A percentile compares a stretch with the other conserved stretches of the same genome.
phyloP scores from a whole-genome alignment of 2,888 invertebrate genomes.

The Oscheius sp. region DNA sequence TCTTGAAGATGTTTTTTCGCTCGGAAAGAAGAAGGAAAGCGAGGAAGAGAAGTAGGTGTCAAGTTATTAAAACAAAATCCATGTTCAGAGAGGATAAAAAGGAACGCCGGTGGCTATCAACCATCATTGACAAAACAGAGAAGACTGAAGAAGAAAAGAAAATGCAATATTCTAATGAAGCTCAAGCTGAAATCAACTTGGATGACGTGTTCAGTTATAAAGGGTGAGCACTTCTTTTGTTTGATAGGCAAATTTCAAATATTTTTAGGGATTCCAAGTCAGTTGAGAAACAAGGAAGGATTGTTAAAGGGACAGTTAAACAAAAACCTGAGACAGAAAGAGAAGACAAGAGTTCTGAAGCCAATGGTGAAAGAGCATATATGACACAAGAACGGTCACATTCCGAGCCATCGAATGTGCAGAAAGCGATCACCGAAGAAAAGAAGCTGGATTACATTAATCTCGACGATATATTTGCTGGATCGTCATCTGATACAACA shows the following conservation, averaged over 20 bases:
- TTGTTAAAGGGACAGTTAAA: neutral
- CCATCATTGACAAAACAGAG: too few relatives aligned
- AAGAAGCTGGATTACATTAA: neutral
- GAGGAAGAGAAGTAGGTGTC: too few relatives aligned
- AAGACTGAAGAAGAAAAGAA: too few relatives aligned
- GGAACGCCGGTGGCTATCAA: too few relatives aligned
- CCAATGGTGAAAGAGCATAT: neutral
- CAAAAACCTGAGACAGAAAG: neutral
- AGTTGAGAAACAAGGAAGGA: neutral
- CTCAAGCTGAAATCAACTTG: neutral
- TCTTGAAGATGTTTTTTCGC: slow-evolving; percentile 4
- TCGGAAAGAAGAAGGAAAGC: too few relatives aligned
- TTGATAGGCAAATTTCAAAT: neutral
- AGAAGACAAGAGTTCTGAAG: too few relatives aligned
- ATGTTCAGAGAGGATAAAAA: too few relatives aligned
- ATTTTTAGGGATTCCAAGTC: neutral
- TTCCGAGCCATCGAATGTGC: too few relatives aligned
- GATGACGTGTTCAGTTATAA: neutral
- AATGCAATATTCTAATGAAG: neutral
- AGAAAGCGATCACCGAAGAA: too few relatives aligned
- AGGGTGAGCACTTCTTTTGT: neutral
- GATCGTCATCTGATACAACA: neutral
- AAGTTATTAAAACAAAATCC: too few relatives aligned
- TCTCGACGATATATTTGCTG: neutral
- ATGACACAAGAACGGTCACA: slow-evolving; percentile 1